These are phyloP conservation scores for Psittacula echo DNA, from an alignment of 2,797 vertebrate species.

Conservation along the genomic window DNA sequence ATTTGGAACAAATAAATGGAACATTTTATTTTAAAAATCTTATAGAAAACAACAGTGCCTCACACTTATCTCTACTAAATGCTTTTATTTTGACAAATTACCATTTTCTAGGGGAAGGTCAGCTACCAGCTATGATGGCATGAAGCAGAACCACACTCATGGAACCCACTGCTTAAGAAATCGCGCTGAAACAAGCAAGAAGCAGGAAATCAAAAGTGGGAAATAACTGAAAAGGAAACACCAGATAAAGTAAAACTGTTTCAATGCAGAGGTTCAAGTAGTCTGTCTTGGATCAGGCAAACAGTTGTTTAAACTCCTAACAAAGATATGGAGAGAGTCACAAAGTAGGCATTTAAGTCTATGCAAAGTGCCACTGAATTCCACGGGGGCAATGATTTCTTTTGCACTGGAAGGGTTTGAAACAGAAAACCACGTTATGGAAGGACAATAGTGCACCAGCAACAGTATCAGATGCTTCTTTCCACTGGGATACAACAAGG, in stretches of 20 bases:
- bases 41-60: accelerated
- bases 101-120: background rate
- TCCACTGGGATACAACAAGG: background rate
- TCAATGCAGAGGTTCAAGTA: background rate
- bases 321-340: accelerated
- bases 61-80: background rate
- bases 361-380: background rate
- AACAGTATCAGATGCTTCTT: background rate
- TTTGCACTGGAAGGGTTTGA: background rate
- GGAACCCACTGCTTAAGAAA: background rate
- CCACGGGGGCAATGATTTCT: background rate
- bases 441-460: background rate
- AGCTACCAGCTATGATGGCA: background rate
- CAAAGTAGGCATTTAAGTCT: background rate
- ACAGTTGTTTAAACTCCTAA: background rate
- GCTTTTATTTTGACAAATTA: background rate
- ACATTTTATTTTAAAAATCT: background rate
- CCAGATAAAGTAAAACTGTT: background rate
- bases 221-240: background rate
- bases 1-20: background rate
- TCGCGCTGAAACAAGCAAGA: background rate
- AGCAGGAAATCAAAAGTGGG: background rate
- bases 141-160: background rate
- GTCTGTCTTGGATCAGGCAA: background rate
- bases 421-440: background rate